phyloP scores from a whole-genome alignment of 2,888 invertebrate species.

The Allolobophora icterica region DNA sequence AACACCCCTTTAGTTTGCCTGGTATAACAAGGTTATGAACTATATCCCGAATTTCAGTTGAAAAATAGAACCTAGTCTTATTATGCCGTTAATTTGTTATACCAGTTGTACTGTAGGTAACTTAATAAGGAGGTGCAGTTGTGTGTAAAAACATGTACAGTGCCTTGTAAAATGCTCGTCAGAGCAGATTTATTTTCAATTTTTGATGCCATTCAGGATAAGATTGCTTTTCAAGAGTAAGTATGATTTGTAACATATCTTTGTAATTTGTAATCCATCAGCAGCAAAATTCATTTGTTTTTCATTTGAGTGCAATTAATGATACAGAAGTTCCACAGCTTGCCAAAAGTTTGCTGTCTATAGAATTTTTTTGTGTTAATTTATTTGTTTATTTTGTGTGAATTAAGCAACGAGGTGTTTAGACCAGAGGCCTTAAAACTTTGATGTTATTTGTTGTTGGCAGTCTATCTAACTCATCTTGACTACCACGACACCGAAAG shows the following conservation, averaged over 20 bases:
- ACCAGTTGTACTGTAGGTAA: too few relatives aligned
- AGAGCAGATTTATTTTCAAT: background rate
- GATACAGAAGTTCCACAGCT: too few relatives aligned
- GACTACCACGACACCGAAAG: conserved; percentile 96
- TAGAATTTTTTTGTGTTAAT: too few relatives aligned
- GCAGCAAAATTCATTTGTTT: too few relatives aligned
- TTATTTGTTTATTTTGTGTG: background rate
- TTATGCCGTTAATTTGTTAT: background rate
- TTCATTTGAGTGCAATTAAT: too few relatives aligned
- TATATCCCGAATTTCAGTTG: background rate
- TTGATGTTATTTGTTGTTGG: conserved; percentile 47
- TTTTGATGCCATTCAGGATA: background rate
- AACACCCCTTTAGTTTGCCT: background rate
- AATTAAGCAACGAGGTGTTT: background rate
- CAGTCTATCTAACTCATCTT: conserved; percentile 95
- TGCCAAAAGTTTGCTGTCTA: too few relatives aligned
- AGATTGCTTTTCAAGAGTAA: background rate
- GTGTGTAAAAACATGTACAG: background rate
- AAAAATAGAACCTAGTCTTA: background rate
- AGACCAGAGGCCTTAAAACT: background rate
- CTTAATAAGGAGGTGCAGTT: background rate
- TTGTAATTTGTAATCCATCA: too few relatives aligned
- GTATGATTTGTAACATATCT: background rate
- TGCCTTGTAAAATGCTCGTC: background rate
- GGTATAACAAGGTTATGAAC: background rate